Percentiles rank a stretch among this genome's conserved stretches.
These are phyloP conservation scores for Amphiprion clarkii DNA, from an alignment of 2,797 vertebrate species.

Conservation along the genomic window DNA sequence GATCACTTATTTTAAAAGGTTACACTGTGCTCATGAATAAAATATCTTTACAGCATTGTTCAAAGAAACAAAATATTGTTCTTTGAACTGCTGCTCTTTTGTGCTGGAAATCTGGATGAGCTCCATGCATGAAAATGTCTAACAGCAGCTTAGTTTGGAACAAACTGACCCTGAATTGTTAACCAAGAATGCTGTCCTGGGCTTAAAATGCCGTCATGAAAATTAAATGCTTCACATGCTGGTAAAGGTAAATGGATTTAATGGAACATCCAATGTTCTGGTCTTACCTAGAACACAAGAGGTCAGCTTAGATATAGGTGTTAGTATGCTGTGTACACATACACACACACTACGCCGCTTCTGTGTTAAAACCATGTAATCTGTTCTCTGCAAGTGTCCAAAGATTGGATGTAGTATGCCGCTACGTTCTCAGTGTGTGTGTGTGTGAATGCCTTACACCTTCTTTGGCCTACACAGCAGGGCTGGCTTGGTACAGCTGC, in stretches of 20 bases:
- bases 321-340: conserved; percentile 14
- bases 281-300: conserved; percentile 42
- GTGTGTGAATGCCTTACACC: conserved; percentile 42
- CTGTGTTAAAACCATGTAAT: conserved; percentile 59
- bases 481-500: conserved; percentile 59
- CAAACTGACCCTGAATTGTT: conserved; percentile 20
- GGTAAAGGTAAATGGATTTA: conserved; percentile 42
- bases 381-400: conserved; percentile 33
- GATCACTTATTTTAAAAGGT: conserved; percentile 25
- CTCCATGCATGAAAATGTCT: conserved; percentile 9
- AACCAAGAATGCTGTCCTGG: conserved; percentile 12
- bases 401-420: conserved; percentile 46
- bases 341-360: conserved; percentile 15
- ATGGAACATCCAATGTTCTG: conserved; percentile 45
- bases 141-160: conserved; percentile 7
- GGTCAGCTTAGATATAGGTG: conserved; percentile 45
- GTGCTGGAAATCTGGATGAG: conserved; percentile 21
- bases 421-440: conserved; percentile 29
- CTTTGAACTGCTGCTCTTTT: conserved; percentile 23
- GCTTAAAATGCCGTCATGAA: conserved; percentile 22
- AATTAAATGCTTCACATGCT: conserved; percentile 13
- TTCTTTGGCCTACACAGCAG: conserved; percentile 62
- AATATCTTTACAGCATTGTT: conserved; percentile 8
- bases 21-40: conserved; percentile 26
- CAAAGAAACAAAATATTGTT: conserved; percentile 23